A percentile compares a stretch with the other conserved stretches of the same genome.
phyloP scores from a whole-genome alignment of 2,888 invertebrate species.

The Piscicola geometra region DNA sequence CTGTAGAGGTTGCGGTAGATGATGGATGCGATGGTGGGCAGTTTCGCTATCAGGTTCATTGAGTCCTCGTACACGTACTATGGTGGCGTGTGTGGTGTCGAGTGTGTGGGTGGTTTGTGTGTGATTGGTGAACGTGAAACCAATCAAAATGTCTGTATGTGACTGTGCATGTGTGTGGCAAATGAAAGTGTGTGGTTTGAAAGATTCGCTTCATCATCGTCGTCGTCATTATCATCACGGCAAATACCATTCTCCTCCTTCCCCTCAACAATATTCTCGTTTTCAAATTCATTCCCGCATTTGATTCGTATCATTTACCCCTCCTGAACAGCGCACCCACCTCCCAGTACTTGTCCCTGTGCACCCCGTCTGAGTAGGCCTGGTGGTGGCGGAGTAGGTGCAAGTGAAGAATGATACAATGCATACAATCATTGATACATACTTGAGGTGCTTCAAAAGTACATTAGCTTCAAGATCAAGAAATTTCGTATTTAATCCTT shows the following conservation, averaged over 20 bases:
- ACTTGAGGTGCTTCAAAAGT: no score
- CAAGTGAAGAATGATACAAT: no score
- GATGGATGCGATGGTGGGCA: constrained; percentile 86
- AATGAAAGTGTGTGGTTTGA: not conserved
- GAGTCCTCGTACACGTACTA: constrained; percentile 82
- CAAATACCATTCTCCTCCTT: no score
- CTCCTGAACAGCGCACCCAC: constrained; percentile 49
- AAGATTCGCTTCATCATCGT: no score
- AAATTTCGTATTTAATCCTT: no score
- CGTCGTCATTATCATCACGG: no score
- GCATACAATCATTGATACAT: no score
- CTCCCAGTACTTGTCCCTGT: constrained; percentile 87
- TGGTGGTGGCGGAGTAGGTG: no score
- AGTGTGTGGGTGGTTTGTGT: not conserved
- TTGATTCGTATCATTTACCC: not conserved
- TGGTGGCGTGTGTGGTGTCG: constrained; percentile 42
- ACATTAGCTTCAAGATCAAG: no score
- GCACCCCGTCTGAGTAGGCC: constrained; percentile 80
- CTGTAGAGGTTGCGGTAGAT: constrained; percentile 76
- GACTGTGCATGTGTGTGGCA: no score
- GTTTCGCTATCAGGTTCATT: constrained; percentile 88
- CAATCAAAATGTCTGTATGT: no score
- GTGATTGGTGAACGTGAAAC: not conserved
- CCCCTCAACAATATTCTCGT: no score
- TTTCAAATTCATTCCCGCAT: not conserved